Conservation (phyloP, 2,113 vertebrate species). For the Cyanoliseus patagonus region DNA sequence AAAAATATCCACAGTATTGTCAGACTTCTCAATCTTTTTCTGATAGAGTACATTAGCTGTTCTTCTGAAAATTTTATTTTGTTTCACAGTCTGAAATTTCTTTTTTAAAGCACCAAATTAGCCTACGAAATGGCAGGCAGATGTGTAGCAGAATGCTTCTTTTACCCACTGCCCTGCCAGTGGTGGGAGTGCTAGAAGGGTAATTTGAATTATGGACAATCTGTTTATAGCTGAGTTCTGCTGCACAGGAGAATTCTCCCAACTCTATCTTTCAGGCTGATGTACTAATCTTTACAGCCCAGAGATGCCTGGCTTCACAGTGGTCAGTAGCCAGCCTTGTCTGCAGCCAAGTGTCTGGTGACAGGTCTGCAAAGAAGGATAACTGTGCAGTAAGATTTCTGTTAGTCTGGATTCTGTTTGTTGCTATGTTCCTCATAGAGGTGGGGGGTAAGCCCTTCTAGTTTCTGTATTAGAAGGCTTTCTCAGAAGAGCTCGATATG, state of each 20-base stretch:
- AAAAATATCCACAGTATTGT: background rate
- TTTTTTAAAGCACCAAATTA: background rate
- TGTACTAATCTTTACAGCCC: background rate
- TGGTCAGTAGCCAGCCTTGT: background rate
- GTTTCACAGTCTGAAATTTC: background rate
- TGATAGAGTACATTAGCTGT: background rate
- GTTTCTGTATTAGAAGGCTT: background rate
- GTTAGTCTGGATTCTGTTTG: background rate
- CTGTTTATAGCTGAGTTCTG: background rate
- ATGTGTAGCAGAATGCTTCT: background rate
- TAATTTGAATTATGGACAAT: background rate
- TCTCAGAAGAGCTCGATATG: background rate
- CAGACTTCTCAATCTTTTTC: background rate
- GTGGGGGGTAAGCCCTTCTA: background rate
- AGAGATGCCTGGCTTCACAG: fast-evolving
- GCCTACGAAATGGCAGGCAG: fast-evolving
- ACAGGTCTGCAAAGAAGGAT: background rate
- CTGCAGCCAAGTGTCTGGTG: background rate
- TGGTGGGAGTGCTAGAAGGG: background rate
- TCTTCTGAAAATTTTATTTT: background rate
- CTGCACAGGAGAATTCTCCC: background rate
- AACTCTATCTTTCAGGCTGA: background rate
- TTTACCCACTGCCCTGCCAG: background rate
- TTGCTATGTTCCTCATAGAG: background rate
- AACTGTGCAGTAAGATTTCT: background rate